These are phyloP conservation scores for Drosophila paracracens DNA, from an alignment of 2,888 invertebrate genomes.

Conservation along the genomic window DNA sequence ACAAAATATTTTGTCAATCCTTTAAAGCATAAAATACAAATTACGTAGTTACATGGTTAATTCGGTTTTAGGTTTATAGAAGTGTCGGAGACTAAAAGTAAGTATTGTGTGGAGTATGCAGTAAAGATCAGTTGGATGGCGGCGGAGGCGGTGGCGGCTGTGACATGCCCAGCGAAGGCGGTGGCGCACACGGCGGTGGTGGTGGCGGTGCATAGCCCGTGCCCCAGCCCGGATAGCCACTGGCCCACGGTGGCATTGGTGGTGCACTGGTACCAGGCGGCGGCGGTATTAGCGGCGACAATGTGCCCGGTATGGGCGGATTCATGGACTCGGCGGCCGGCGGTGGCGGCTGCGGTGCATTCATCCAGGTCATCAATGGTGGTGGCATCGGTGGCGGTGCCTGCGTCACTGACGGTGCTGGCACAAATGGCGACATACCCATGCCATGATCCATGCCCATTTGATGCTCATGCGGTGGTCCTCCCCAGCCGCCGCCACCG, in stretches of 20 bases:
- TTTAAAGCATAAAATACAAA: constrained; percentile 70
- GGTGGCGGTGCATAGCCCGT: constrained; percentile 86
- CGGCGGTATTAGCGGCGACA: constrained; percentile 85
- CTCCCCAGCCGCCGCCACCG: constrained; percentile 82
- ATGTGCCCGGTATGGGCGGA: constrained; percentile 84
- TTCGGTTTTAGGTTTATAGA: constrained; percentile 25
- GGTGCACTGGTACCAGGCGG: constrained; percentile 84
- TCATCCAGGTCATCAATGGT: constrained; percentile 87
- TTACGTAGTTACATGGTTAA: constrained; percentile 34
- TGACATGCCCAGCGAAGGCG: constrained; percentile 86
- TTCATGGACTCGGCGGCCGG: constrained; percentile 83
- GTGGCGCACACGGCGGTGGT: constrained; percentile 86
- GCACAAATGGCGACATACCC: constrained; percentile 74
- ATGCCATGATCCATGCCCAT: constrained; percentile 68
- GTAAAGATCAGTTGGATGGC: constrained; percentile 67
- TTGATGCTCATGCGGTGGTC: constrained; percentile 57
- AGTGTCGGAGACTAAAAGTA: constrained; percentile 34
- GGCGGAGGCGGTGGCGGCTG: constrained; percentile 91
- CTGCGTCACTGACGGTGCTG: constrained; percentile 83
- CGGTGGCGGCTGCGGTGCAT: constrained; percentile 86
- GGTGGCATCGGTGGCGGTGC: constrained; percentile 86
- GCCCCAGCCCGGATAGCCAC: constrained; percentile 78
- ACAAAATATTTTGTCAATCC: constrained; percentile 45
- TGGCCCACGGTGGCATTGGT: constrained; percentile 80
- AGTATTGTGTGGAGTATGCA: constrained; percentile 11